phyloP scores from a whole-genome alignment of 1,140 invertebrate species.

The Samia ricini region DNA sequence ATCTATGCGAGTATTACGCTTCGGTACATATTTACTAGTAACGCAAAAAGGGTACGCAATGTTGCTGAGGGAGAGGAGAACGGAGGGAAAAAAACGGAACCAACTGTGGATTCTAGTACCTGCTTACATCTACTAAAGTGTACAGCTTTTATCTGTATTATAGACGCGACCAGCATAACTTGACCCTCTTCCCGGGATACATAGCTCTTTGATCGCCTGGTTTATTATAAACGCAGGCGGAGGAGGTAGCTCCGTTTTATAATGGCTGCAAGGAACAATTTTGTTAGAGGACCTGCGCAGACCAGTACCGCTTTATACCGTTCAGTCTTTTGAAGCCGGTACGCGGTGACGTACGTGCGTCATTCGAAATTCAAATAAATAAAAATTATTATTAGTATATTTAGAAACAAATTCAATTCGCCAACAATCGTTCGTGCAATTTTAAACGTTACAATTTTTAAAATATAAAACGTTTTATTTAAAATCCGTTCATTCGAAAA shows the following conservation, averaged over 20 bases:
- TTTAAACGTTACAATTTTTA: too few relatives aligned
- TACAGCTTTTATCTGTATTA: slow-evolving; percentile 33
- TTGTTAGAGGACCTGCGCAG: slow-evolving; percentile 48
- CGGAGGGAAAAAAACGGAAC: slow-evolving; percentile 39
- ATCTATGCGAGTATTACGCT: neutral
- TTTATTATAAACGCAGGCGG: slow-evolving; percentile 3
- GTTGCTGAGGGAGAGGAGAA: slow-evolving; percentile 1
- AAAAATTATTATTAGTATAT: too few relatives aligned
- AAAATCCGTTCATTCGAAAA: too few relatives aligned
- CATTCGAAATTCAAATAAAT: slow-evolving; percentile 19
- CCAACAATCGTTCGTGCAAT: neutral
- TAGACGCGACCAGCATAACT: slow-evolving; percentile 27
- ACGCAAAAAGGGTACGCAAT: neutral
- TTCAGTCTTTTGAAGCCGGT: slow-evolving; percentile 40
- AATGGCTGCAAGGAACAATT: slow-evolving; percentile 35
- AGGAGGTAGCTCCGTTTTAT: slow-evolving; percentile 23
- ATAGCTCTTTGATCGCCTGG: neutral
- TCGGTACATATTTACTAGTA: neutral
- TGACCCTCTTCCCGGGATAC: slow-evolving; percentile 21
- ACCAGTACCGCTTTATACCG: slow-evolving; percentile 16
- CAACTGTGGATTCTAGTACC: slow-evolving; percentile 52
- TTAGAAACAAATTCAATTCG: neutral
- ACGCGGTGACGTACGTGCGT: slow-evolving; percentile 32
- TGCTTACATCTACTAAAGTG: slow-evolving; percentile 24
- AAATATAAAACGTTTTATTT: too few relatives aligned